Base-by-base conservation (phyloP, 2,113 vertebrate species). In the Psophia crepitans region DNA sequence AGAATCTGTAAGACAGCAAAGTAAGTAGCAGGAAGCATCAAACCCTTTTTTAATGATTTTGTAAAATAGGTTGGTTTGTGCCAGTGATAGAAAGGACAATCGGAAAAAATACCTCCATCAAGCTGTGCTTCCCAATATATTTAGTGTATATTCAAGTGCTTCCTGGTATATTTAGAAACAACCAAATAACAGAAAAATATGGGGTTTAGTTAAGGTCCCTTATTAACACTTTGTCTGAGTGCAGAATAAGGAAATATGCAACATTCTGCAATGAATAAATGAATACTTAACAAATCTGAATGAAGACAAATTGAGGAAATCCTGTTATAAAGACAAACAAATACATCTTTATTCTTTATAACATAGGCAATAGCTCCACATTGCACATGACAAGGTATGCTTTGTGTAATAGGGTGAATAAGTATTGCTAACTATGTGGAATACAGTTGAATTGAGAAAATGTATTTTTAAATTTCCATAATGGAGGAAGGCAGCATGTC, bases 241-340 rank as follows among this genome's bases (percentile, higher is more conserved):
- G 79, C 92, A 89, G 57, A 90, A 73, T 95, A 87, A 87, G 61
- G 69, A 95, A 95, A 96, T 84, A 77, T 35, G 32, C 53, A 78
- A 60, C 39, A 84, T 89, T 92, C 69, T 57, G 53, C 88, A 90
- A 73, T 93, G 95, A 96, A 95, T 96, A 96, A 95, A 96, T 97
- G 90, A 97, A 89, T 96, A 93, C 87, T 96, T 97, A 96, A 92
- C 83, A 87, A 93, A 91, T 89, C 61, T 54, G 74, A 95, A 97
- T 97, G 95, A 97, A 97, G 95, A 97, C 93, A 95, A 96, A 97
- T 97, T 89, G 96, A 95, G n/a, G 83, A 96, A 86, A 89, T 89
- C 54, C 41, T 84, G 54, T 87, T 90, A 57, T 61, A 84, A 89
- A 92, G 86, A 92, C 94, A 95, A 95, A 96, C 94, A 95, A 93